Base-by-base conservation (phyloP, 2,113 vertebrate species). In the Falco punctatus region DNA sequence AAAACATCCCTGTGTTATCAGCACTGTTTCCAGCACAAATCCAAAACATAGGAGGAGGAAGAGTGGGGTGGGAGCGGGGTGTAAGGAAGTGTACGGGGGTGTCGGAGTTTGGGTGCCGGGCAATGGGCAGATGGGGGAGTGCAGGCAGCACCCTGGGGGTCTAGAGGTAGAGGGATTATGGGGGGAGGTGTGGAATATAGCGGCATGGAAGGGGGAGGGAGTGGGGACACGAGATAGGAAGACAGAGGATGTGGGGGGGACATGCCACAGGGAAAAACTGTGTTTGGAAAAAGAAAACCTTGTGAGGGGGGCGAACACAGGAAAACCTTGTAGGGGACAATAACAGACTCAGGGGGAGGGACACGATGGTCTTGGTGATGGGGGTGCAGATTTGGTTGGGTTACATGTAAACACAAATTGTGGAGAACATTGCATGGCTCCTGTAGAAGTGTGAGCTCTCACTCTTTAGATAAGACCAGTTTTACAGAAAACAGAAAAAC, bases 401-500 rank as follows among this genome's bases (percentile, higher is more conserved):
- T 42, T 42, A 18, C 12, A 17, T n/a, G 42, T 27, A 46, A 75
- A 71, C 19, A n/a, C 13, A 42, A 71, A 52, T 28, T 26, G 6
- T 5, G 9, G n/a, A 35, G 27, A 62, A 42, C 15, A 23, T 9
- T 21, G 11, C 16, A n/a, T 17, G 18, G 32, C 30, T 67, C 0
- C 58, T 35, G 8, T 2, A 49, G 64, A 58, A 84, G 13, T 9
- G 13, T 0, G 2, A 57, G 20, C 3, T 85, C 28, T 61, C 5
- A 1, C 21, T 74, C 19, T 23, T 42, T 46, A 61, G 44, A 6
- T 27, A 38, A 51, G 12, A 65, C 26, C 48, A 67, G 21, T 33
- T 90, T 83, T 59, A 67, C 52, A 72, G 20, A 30, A 8, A 58
- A 22, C 12, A 62, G 15, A 30, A 84, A 77, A 26, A 21, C 8